Base-by-base conservation (phyloP, 2,113 vertebrate species). In the Misgurnus mizolepis region DNA sequence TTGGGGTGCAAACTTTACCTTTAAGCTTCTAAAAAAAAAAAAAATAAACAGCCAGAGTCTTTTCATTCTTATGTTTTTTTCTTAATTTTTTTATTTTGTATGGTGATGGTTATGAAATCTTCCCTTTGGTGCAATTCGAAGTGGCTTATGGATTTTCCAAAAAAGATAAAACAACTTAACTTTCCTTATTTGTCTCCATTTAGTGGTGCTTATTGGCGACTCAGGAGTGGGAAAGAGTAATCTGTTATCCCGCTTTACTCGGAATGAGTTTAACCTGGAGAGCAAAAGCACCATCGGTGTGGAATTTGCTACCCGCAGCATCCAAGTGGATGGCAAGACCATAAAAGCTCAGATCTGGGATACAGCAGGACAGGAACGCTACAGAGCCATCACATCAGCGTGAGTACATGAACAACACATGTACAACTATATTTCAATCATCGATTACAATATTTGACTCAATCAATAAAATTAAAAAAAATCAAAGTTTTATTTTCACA, bases 291-390 rank as follows among this genome's bases (percentile, higher is more conserved):
- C 97, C 91, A 99, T 98, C 0, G 97, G 97, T 0, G 97, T 98
- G 90, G 97, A 98, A 86, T 98, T 99, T 1, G 97, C 97, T 78
- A 99, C 97, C 79, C 93, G 97, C 80, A 99, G 97, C 91, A 97
- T 98, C 90, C 97, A 99, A 88, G 97, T 99, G 88, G 97, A 98
- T 0, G 94, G 96, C 81, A 99, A 98, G 91, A 99, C 95, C 17
- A 98, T 99, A 89, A 99, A 99, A 85, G 97, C 95, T 0, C 97
- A 99, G 86, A 99, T 99, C 80, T 99, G 97, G 97, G 97, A 99
- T 86, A 99, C 97, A 0, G 97, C 97, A 0, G 97, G 96, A 71
- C 97, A 99, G 88, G 97, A 99, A 75, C 92, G 97, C 86, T 99
- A 99, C 93, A 95, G 97, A 0, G 97, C 97, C 79, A 99, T 99